These are phyloP conservation scores for Tetragonula carbonaria DNA, from an alignment of 2,888 invertebrate species.

Conservation along the genomic window DNA sequence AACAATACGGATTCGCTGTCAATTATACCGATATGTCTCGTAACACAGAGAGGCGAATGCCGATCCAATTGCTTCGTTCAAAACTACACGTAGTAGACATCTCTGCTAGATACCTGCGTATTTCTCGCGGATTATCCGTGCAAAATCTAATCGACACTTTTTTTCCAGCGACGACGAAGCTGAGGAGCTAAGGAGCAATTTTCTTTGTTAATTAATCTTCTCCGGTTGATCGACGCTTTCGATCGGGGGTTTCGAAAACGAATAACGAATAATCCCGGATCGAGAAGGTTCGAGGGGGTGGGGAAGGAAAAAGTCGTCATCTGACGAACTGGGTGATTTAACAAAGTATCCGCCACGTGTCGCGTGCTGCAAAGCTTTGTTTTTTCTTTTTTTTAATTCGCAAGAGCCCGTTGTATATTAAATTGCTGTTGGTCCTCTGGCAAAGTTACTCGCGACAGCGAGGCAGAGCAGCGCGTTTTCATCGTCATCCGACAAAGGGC, in stretches of 20 bases:
- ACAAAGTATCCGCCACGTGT: background rate
- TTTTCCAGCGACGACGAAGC: too few species aligned
- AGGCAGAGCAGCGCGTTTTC: conserved; percentile 39
- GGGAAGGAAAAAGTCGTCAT: background rate
- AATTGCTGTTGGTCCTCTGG: conserved; percentile 17
- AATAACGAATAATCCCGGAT: too few species aligned
- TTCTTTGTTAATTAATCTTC: too few species aligned
- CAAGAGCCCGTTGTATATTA: conserved; percentile 6
- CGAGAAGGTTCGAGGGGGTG: background rate
- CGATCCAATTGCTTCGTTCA: conserved; percentile 1
- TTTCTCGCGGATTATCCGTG: background rate
- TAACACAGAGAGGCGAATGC: conserved; percentile 23
- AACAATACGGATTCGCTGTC: conserved; percentile 43
- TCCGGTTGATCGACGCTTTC: too few species aligned
- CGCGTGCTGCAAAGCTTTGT: background rate
- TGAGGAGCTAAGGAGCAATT: too few species aligned
- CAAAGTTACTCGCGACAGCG: conserved; percentile 22
- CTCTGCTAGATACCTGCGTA: background rate
- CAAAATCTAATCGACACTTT: background rate
- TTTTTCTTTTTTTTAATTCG: conserved; percentile 5
- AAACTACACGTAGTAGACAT: too few species aligned
- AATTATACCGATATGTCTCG: conserved; percentile 25
- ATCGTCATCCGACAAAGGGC: conserved; percentile 51
- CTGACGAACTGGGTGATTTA: background rate
- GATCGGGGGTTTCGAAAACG: too few species aligned